These are phyloP conservation scores for Kradibia gibbosae DNA, from an alignment of 1,140 invertebrate species.

Conservation along the genomic window DNA sequence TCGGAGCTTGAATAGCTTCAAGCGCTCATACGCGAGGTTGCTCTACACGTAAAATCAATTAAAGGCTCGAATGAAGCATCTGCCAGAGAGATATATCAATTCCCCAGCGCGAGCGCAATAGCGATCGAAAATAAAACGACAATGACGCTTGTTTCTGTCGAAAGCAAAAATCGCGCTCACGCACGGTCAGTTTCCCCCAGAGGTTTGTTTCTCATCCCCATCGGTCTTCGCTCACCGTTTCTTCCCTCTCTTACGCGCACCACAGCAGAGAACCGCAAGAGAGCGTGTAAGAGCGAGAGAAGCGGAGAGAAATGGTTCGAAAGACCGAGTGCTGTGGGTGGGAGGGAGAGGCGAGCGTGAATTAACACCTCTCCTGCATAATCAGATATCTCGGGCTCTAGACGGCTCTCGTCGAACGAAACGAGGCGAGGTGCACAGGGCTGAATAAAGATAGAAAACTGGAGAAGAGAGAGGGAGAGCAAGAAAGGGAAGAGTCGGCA, in stretches of 20 bases:
- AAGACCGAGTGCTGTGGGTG: constrained; percentile 53
- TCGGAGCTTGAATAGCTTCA: background rate
- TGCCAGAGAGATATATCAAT: constrained; percentile 26
- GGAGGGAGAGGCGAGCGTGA: constrained; percentile 62
- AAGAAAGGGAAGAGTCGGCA: constrained; percentile 42
- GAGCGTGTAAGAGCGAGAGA: no score
- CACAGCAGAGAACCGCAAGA: constrained; percentile 36
- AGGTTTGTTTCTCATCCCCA: background rate
- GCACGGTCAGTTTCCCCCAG: constrained; percentile 19
- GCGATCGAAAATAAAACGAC: constrained; percentile 13
- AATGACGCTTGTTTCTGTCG: background rate
- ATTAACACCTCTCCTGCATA: constrained; percentile 69
- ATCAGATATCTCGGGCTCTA: constrained; percentile 66
- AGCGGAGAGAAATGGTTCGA: background rate
- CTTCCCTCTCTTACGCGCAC: background rate
- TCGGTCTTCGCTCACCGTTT: background rate
- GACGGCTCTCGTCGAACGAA: constrained; percentile 48
- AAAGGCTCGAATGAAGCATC: constrained; percentile 30
- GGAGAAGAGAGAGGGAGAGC: constrained; percentile 38
- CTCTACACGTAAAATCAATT: constrained; percentile 40
- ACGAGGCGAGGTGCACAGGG: constrained; percentile 26
- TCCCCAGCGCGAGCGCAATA: background rate
- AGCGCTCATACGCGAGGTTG: background rate
- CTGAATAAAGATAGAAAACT: constrained; percentile 39
- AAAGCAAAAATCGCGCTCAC: constrained; percentile 37